Base-by-base conservation (phyloP, 1,140 invertebrate species). In the Microplitis mediator region DNA sequence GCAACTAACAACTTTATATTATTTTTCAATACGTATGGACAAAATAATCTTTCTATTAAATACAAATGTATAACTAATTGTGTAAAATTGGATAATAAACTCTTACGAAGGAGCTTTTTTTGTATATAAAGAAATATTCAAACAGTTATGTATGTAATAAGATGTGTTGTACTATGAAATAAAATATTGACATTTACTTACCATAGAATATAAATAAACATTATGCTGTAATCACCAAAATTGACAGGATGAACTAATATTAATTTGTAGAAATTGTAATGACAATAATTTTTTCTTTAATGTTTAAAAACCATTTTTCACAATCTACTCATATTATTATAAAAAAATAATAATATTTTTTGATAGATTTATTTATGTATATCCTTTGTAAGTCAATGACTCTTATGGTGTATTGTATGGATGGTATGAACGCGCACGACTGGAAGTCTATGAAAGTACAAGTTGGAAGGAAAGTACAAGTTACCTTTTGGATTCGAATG, bases 181-280 rank as follows among this genome's bases (percentile, higher is more conserved):
- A 64, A 45, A 45, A 45, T 6, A 6, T 9, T 45, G 0, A 9
- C 11, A 58, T n/a, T 4, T 8, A 71, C 69, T 71, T 39, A 71
- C 70, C 62, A 58, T 66, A 52, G 36, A 9, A 13, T 58, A 14
- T 58, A 66, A 60, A 72, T 23, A 66, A 72, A 60, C 70, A 72
- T 72, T 36, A 64, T 50, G 13, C 56, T 64, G 8, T 52, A 36
- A 54, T 64, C 16, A 16, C 4, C 11, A n/a, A 16, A 13, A 6
- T 61, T 3, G 4, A 32, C 3, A 32, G 5, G 13, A 61, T 5
- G 5, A 61, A 61, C 11, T 31, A 8, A 31, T 13, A 31, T 56
- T 56, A 61, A 31, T 61, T 9, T 9, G 4, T 61, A 16, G 11
- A 14, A 56, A 31, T 13, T 34, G 31, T 31, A 35, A 23, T 23